Evolutionary conservation across 2,888 invertebrate species (phyloP).

Genomic region (Eupithecia inturbata): DNA sequence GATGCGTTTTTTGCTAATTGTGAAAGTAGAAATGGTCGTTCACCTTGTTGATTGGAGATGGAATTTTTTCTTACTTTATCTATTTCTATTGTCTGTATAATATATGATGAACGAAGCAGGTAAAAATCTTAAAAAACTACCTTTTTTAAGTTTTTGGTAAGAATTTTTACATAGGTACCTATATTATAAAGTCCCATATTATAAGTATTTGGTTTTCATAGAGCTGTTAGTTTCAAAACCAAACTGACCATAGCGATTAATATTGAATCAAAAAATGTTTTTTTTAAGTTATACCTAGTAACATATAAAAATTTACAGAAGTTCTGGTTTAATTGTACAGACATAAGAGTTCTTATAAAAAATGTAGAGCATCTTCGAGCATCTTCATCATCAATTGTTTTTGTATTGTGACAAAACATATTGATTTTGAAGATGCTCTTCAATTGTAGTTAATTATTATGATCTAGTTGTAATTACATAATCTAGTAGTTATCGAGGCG

Average conservation of each 20-base stretch:
- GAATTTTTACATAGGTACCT: background rate
- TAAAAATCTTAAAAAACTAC: background rate
- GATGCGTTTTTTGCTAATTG: constrained; percentile 41
- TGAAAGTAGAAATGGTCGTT: constrained; percentile 48
- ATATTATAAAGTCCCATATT: no score
- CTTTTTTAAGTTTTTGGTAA: background rate
- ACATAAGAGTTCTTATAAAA: background rate
- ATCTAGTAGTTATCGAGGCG: constrained; percentile 23
- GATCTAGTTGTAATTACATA: constrained; percentile 9
- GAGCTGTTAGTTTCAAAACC: background rate
- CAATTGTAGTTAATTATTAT: background rate
- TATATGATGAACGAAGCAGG: background rate
- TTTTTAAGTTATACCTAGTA: background rate
- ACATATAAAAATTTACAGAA: background rate
- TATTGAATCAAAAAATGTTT: background rate
- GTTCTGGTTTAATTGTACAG: background rate
- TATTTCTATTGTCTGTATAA: constrained; percentile 8
- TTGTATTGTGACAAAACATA: background rate
- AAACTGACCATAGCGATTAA: background rate
- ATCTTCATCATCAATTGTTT: background rate
- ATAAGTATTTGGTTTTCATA: background rate
- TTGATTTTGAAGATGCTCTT: background rate
- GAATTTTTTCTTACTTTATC: constrained; percentile 36
- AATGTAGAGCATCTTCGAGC: background rate
- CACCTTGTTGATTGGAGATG: constrained; percentile 40